Conservation (phyloP, 2,113 vertebrate species). For the Oncorhynchus masou region DNA sequence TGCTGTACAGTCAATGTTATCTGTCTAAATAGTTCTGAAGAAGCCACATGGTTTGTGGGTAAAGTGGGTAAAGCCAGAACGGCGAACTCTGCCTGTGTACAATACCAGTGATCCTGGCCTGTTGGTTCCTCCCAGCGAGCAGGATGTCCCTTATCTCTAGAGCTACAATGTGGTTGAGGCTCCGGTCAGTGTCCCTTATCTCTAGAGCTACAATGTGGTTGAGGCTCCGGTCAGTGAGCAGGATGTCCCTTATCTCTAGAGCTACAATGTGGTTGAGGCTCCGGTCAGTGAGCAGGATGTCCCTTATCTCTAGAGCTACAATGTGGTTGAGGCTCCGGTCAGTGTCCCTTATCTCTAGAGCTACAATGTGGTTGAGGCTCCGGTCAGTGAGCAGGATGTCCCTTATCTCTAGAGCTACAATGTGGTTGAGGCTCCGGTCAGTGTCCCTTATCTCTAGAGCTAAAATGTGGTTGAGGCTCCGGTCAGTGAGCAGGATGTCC, state of each 20-base stretch:
- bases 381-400: constrained; percentile 50
- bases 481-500: constrained; percentile 50
- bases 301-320: constrained; percentile 39
- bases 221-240: constrained; percentile 30
- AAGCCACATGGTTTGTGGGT: constrained; percentile 49
- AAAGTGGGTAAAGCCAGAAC: neutral
- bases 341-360: constrained; percentile 51
- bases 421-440: no score
- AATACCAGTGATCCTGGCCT: neutral
- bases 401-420: constrained; percentile 39
- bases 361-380: no score
- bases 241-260: constrained; percentile 55
- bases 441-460: constrained; percentile 49
- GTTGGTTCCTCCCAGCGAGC: constrained; percentile 25
- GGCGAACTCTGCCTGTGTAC: no score
- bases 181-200: constrained; percentile 48
- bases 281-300: constrained; percentile 50
- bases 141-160: constrained; percentile 56
- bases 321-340: no score
- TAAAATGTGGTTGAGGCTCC: no score
- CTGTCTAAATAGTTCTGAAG: constrained; percentile 3
- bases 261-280: no score
- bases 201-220: no score
- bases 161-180: no score
- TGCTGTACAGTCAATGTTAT: no score